Percentiles rank a stretch among this genome's conserved stretches.
These are phyloP conservation scores for Caracal caracal DNA, from an alignment of 2,113 vertebrate genomes.

Conservation along the genomic window DNA sequence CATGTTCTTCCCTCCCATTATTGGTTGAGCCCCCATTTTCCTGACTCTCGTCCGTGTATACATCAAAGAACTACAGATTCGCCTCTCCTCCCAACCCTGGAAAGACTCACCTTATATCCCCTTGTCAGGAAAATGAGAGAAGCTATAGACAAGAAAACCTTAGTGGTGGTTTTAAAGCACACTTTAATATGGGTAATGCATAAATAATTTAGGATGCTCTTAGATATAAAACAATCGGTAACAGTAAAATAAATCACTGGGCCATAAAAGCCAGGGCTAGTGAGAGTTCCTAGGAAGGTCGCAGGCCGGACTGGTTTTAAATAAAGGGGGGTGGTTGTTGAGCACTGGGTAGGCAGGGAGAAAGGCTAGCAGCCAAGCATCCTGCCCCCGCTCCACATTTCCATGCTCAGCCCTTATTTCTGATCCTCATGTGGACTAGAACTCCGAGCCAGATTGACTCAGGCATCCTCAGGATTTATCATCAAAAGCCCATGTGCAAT, in stretches of 20 bases:
- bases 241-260: slow-evolving; percentile 37
- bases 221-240: neutral
- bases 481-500: neutral
- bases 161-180: slow-evolving; percentile 2
- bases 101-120: neutral
- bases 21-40: neutral
- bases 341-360: rapidly evolving
- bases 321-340: neutral
- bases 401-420: neutral
- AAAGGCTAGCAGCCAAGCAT: neutral
- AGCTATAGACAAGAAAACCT: neutral
- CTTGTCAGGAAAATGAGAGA: neutral
- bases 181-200: neutral
- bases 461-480: neutral
- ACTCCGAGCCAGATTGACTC: neutral
- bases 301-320: neutral
- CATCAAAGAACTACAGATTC: neutral
- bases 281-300: neutral
- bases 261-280: neutral
- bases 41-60: neutral
- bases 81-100: neutral
- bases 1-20: neutral
- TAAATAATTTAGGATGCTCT: slow-evolving; percentile 44
- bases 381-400: neutral
- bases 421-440: neutral